These are phyloP conservation scores for Gerosis bhagava DNA, from an alignment of 2,888 invertebrate species.

Conservation along the genomic window DNA sequence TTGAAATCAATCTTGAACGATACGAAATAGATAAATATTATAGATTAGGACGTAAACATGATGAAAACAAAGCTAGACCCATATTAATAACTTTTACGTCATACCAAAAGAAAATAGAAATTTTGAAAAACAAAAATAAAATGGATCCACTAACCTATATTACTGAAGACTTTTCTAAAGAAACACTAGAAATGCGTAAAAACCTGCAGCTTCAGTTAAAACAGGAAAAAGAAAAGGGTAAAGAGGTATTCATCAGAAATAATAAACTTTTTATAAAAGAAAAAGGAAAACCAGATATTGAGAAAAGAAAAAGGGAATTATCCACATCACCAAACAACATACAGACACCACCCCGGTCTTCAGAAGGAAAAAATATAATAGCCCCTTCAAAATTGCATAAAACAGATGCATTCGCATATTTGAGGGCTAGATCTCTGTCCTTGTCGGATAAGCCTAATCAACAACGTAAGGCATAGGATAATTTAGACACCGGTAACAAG, in stretches of 20 bases:
- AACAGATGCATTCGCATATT: conserved; percentile 24
- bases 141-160: conserved; percentile 4
- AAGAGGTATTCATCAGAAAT: conserved; percentile 8
- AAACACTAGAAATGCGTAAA: conserved; percentile 10
- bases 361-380: conserved; percentile 2
- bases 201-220: conserved; percentile 15
- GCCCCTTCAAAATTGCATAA: conserved; percentile 10
- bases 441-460: conserved; percentile 10
- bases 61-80: conserved; percentile 2
- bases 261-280: conserved; percentile 23
- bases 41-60: not conserved
- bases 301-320: conserved; percentile 27
- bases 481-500: conserved; percentile 23
- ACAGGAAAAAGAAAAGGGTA: conserved; percentile 25
- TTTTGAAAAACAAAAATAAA: conserved; percentile 1
- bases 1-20: not conserved
- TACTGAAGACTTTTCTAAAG: conserved; percentile 18
- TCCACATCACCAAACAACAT: conserved; percentile 21
- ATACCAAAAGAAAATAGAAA: conserved; percentile 1
- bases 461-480: no score
- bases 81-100: conserved; percentile 1
- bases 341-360: conserved; percentile 18
- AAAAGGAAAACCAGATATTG: conserved; percentile 16
- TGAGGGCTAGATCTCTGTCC: conserved; percentile 24
- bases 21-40: not conserved